Percentiles rank a stretch among this genome's conserved stretches.
phyloP scores from a whole-genome alignment of 2,888 invertebrate species.

The Leptopilina myrica region DNA sequence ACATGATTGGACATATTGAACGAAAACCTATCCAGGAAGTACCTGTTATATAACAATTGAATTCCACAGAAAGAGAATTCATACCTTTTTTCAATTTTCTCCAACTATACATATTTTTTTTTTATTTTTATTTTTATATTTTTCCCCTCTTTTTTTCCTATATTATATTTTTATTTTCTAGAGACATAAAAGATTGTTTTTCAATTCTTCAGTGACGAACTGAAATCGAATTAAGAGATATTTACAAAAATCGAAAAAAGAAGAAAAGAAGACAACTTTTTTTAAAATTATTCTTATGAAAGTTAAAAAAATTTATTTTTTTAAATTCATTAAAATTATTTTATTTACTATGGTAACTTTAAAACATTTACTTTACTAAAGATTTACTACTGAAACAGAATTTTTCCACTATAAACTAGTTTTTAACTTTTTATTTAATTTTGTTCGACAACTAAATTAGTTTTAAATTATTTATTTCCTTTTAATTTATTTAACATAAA shows the following conservation, averaged over 20 bases:
- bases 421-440: too few species aligned
- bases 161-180: background rate
- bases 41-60: slow-evolving; percentile 14
- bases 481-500: too few species aligned
- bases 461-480: too few species aligned
- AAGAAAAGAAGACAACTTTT: background rate
- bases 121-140: background rate
- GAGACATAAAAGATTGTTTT: background rate
- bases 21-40: slow-evolving; percentile 12
- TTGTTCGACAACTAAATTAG: too few species aligned
- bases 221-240: background rate
- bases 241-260: background rate
- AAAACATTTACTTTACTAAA: too few species aligned
- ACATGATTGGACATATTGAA: slow-evolving; percentile 26
- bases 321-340: too few species aligned
- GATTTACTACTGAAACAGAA: too few species aligned
- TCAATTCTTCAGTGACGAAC: background rate
- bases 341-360: too few species aligned
- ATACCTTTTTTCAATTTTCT: background rate
- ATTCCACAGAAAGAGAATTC: slow-evolving; percentile 17
- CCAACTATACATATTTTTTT: background rate
- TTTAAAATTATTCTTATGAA: background rate
- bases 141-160: too few species aligned
- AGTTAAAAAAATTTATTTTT: too few species aligned
- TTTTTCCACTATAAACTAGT: too few species aligned